Evolutionary conservation across 2,888 invertebrate species (phyloP).

Genomic region (Aphrophora alni): DNA sequence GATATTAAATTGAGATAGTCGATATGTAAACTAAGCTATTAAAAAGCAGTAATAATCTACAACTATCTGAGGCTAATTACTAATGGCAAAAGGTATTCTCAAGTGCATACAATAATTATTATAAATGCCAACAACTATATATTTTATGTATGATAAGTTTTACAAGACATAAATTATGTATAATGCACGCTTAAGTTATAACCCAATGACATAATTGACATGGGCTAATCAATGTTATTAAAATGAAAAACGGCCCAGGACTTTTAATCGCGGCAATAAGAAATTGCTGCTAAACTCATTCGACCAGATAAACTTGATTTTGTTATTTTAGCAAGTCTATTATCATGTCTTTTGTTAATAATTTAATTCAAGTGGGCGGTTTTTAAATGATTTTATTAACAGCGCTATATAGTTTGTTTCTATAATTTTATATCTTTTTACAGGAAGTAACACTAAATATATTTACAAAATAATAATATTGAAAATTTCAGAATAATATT

Average conservation of each 20-base stretch:
- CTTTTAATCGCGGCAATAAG: neutral
- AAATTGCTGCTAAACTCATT: neutral
- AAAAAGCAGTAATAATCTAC: neutral
- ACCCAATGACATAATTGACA: neutral
- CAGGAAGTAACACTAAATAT: too few species aligned
- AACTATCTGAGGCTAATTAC: neutral
- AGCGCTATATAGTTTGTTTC: too few species aligned
- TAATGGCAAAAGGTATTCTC: neutral
- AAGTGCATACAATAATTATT: neutral
- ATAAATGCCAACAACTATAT: neutral
- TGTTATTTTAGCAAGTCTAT: too few species aligned
- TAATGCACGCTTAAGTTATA: neutral
- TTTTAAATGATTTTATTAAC: too few species aligned
- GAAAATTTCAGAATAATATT: too few species aligned
- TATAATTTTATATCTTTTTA: too few species aligned
- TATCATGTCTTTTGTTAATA: too few species aligned
- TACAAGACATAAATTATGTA: neutral
- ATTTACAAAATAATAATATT: too few species aligned
- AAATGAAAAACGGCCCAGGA: neutral
- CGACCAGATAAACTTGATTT: neutral
- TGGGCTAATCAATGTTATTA: neutral
- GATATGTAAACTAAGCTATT: neutral
- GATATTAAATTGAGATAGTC: neutral
- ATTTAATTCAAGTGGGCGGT: too few species aligned
- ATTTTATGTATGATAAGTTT: neutral